Evolutionary conservation across 2,797 vertebrate species (phyloP).

Genomic region (Premnoplex brunnescens): DNA sequence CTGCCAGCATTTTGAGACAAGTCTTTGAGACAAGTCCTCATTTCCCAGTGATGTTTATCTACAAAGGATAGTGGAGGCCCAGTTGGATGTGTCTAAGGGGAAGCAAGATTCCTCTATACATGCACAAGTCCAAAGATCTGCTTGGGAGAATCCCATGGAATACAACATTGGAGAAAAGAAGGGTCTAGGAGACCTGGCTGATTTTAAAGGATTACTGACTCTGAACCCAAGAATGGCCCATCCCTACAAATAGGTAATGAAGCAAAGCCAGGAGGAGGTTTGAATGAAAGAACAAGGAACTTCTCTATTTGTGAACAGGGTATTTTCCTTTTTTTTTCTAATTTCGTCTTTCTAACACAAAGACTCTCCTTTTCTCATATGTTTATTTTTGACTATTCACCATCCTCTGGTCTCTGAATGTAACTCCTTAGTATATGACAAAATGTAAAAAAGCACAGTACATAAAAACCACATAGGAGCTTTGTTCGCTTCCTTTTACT

Average conservation of each 20-base stretch:
- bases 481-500: background rate
- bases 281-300: background rate
- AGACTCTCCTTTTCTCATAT: background rate
- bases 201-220: background rate
- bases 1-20: background rate
- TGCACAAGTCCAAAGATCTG: background rate
- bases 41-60: background rate
- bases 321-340: background rate
- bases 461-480: background rate
- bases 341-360: background rate
- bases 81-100: background rate
- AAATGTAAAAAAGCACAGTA: background rate
- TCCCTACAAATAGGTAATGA: fast-evolving
- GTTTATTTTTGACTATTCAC: background rate
- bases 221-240: background rate
- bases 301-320: background rate
- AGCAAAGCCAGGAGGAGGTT: background rate
- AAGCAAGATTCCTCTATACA: background rate
- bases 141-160: background rate
- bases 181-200: background rate
- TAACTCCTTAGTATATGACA: background rate
- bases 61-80: background rate
- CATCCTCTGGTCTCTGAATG: background rate
- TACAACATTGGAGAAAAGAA: background rate
- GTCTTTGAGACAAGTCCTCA: background rate